phyloP scores from a whole-genome alignment of 2,888 invertebrate species.

The Willowsia nigromaculata region DNA sequence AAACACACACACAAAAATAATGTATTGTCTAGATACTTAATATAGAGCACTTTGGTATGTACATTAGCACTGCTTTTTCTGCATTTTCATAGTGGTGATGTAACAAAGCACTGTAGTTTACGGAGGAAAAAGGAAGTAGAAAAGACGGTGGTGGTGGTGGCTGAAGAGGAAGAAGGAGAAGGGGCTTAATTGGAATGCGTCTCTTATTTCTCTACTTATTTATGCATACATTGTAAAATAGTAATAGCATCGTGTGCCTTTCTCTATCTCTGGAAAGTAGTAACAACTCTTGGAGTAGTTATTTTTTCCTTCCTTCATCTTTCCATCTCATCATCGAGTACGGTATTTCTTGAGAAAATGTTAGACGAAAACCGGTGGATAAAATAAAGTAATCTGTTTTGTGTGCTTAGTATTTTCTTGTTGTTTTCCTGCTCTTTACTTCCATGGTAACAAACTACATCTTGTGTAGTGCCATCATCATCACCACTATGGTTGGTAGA shows the following conservation, averaged over 20 bases:
- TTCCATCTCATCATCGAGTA: too few species aligned
- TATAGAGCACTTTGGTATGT: too few species aligned
- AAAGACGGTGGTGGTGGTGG: not conserved
- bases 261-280: not conserved
- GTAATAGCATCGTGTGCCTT: not conserved
- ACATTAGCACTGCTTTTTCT: too few species aligned
- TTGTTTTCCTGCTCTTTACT: not conserved
- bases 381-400: constrained; percentile 29
- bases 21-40: too few species aligned
- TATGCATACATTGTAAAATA: not conserved
- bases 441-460: not conserved
- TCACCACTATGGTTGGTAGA: too few species aligned
- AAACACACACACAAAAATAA: constrained; percentile 77
- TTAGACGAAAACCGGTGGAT: not conserved
- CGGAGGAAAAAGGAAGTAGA: not conserved
- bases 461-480: not conserved
- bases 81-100: not conserved
- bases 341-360: constrained; percentile 5
- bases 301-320: not conserved
- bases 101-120: not conserved
- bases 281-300: not conserved
- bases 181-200: constrained; percentile 58
- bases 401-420: constrained; percentile 1
- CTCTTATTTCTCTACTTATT: constrained; percentile 44
- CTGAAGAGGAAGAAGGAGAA: too few species aligned